Conservation (phyloP, 2,888 invertebrate genomes). For the Notodonta ziczac region DNA sequence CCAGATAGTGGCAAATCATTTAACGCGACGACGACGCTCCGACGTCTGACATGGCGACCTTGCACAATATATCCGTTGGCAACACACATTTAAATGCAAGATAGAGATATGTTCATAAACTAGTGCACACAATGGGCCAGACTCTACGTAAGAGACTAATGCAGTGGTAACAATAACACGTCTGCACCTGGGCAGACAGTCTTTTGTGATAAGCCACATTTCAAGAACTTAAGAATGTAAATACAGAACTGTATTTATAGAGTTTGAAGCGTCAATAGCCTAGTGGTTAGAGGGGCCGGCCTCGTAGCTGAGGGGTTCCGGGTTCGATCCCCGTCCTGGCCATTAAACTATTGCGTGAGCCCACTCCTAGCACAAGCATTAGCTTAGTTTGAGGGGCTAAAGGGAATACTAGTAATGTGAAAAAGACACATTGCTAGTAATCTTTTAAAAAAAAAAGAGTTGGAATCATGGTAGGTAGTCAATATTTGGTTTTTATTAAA, state of each 20-base stretch:
- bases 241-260: slow-evolving; percentile 18
- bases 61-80: slow-evolving; percentile 3
- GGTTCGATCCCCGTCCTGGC: too few relatives aligned
- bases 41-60: slow-evolving; percentile 1
- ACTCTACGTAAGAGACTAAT: slow-evolving; percentile 11
- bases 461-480: too few relatives aligned
- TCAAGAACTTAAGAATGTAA: slow-evolving; percentile 21
- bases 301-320: too few relatives aligned
- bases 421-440: too few relatives aligned
- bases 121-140: slow-evolving; percentile 4
- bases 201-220: slow-evolving; percentile 19
- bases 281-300: too few relatives aligned
- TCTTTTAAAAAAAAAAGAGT: too few relatives aligned
- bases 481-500: too few relatives aligned
- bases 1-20: background rate
- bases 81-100: slow-evolving; percentile 6
- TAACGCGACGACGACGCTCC: background rate
- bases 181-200: slow-evolving; percentile 27
- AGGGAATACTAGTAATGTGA: too few relatives aligned
- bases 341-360: too few relatives aligned
- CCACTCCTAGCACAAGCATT: too few relatives aligned
- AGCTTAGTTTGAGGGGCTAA: too few relatives aligned
- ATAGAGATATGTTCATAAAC: slow-evolving; percentile 6
- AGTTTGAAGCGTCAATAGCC: slow-evolving; percentile 6
- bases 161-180: slow-evolving; percentile 20